A percentile compares a stretch with the other conserved stretches of the same genome.
phyloP scores from a whole-genome alignment of 1,140 invertebrate species.

The Maniola jurtina region DNA sequence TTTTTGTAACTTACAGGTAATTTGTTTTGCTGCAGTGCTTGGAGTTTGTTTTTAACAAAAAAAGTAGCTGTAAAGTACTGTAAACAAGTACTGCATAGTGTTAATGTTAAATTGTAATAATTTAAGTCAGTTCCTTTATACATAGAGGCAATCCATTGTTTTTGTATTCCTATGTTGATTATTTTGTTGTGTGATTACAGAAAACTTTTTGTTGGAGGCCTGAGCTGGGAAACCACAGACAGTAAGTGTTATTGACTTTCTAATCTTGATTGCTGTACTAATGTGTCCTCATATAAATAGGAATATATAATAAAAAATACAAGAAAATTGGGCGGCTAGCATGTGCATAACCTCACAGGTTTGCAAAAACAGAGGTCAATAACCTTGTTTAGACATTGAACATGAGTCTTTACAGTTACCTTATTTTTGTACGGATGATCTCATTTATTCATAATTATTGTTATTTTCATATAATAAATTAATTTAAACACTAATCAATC shows the following conservation, averaged over 20 bases:
- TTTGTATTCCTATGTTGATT: slow-evolving; percentile 48
- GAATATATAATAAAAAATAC: too few relatives aligned
- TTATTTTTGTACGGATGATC: too few relatives aligned
- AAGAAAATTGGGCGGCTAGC: too few relatives aligned
- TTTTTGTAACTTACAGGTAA: slow-evolving; percentile 78
- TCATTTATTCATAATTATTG: too few relatives aligned
- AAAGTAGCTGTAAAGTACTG: slow-evolving; percentile 79
- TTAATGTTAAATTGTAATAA: slow-evolving; percentile 76
- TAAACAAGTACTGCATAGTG: slow-evolving; percentile 80
- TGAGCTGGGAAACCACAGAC: slow-evolving; percentile 98
- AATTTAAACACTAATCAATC: too few relatives aligned
- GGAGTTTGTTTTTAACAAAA: slow-evolving; percentile 77
- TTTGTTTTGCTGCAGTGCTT: slow-evolving; percentile 81
- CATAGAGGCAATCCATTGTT: slow-evolving; percentile 51
- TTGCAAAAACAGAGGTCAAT: too few relatives aligned
- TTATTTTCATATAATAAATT: too few relatives aligned
- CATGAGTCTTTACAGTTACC: too few relatives aligned
- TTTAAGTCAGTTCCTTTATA: slow-evolving; percentile 68
- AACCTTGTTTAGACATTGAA: too few relatives aligned
- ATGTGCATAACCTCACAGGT: too few relatives aligned
- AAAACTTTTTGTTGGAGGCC: slow-evolving; percentile 98
- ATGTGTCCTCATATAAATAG: too few relatives aligned
- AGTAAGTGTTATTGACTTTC: slow-evolving; percentile 85
- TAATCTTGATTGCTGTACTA: neutral
- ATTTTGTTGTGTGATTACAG: slow-evolving; percentile 84